Base-by-base conservation (phyloP, 2,888 invertebrate genomes). In the Melolontha melolontha region DNA sequence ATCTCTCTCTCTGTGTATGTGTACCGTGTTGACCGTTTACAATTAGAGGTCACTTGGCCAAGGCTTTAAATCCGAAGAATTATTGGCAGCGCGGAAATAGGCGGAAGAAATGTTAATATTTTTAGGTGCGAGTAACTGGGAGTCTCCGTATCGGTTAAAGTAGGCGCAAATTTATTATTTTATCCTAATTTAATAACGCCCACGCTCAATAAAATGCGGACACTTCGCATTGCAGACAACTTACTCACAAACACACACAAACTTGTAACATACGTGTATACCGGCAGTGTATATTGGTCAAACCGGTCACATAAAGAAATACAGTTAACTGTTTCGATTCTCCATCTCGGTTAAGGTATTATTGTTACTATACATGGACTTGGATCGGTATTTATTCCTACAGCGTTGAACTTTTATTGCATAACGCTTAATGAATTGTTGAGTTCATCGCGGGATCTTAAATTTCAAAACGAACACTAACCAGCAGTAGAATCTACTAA, bases 241-340 rank as follows among this genome's bases (percentile, higher is more conserved):
- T 57, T 57, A 57, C 34, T 34, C 7, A 34, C 34, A 34, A 34
- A 6, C 34, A 34, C 29, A 5, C 34, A 34, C 34, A 2, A 34
- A 6, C 34, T 34, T 34, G 6, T 10, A 6, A 34, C 34, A 10
- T 34, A 34, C 10, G 34, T 34, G 34, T 34, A 34, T 34, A 34
- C 34, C 29, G 1, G n/a, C 59, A n/a, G 27, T n/a, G 22, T 44
- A 59, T 59, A 59, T 59, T 59, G 59, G 59, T 59, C 59, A 59
- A 59, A 59, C 59, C 59, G 59, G 59, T 59, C 59, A 59, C 59
- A 47, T 59, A 59, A 44, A 59, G 59, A 59, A 59, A 27, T 59
- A 59, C 59, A 59, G 59, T 59, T 59, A 59, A 59, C 59, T 59
- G 59, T 59, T 59, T 59, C 59, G 59, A 44, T 59, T 27, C 29